Percentiles rank a stretch among this genome's conserved stretches.
phyloP scores from a whole-genome alignment of 2,113 vertebrate genomes.

The Hydropotes inermis region DNA sequence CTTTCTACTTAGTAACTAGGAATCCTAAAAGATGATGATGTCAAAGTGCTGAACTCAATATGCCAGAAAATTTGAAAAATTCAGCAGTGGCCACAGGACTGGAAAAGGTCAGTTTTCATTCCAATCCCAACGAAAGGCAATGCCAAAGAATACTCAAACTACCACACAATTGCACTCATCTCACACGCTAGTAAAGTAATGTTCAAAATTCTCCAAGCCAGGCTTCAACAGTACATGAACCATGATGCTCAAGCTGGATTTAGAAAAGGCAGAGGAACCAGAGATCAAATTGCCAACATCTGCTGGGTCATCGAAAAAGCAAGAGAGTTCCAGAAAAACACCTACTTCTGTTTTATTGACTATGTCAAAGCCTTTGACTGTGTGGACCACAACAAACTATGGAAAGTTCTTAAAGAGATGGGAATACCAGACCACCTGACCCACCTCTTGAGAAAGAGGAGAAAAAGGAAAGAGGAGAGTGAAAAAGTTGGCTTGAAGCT shows the following conservation, averaged over 20 bases:
- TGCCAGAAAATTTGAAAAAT: not conserved
- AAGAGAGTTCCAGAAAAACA: not conserved
- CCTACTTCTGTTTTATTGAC: not conserved
- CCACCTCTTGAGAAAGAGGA: too few relatives aligned
- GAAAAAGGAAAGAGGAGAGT: not conserved
- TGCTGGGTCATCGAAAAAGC: not conserved
- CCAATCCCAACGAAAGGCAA: not conserved
- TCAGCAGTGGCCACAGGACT: not conserved
- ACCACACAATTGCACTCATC: rapidly evolving
- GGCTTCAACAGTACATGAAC: not conserved
- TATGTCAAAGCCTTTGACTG: not conserved
- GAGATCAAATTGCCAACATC: not conserved
- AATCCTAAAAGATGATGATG: not conserved
- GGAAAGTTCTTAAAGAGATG: not conserved
- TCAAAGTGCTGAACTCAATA: not conserved
- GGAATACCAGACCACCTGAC: not conserved
- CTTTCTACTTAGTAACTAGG: not conserved
- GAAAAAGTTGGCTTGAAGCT: not conserved
- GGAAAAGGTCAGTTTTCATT: not conserved
- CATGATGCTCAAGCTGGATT: not conserved
- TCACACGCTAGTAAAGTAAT: not conserved
- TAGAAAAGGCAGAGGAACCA: not conserved
- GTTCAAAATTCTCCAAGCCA: not conserved
- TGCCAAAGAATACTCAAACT: not conserved
- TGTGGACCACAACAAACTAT: not conserved